Evolutionary conservation across 2,888 invertebrate species (phyloP).

Genomic region (Neria commutata): DNA sequence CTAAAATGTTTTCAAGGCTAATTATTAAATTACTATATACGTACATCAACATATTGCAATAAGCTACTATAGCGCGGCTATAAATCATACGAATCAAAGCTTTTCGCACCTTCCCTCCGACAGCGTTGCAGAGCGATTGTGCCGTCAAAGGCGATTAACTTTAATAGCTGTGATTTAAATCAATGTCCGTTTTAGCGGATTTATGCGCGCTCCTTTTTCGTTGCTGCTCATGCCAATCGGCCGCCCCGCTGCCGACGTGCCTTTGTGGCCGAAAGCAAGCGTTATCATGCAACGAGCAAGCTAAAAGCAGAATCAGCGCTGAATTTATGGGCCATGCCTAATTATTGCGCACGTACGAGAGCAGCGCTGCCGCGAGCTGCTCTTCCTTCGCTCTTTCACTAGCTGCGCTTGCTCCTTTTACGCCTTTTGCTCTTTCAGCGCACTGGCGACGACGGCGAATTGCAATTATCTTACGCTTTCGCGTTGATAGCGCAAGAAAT

Average conservation of each 20-base stretch:
- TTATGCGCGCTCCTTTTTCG: conserved; percentile 17
- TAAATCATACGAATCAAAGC: too few species aligned
- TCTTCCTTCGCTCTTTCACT: conserved; percentile 15
- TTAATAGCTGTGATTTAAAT: conserved; percentile 58
- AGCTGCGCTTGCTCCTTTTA: conserved; percentile 17
- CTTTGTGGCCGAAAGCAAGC: neutral
- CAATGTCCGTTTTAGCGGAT: conserved; percentile 46
- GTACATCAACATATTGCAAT: too few species aligned
- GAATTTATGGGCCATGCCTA: conserved; percentile 59
- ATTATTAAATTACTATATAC: too few species aligned
- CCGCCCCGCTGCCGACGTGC: neutral
- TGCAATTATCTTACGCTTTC: conserved; percentile 59
- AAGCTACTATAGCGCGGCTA: too few species aligned
- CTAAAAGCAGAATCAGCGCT: conserved; percentile 38
- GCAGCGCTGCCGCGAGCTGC: neutral
- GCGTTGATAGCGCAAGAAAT: conserved; percentile 29
- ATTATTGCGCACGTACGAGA: conserved; percentile 47
- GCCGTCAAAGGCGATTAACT: conserved; percentile 36
- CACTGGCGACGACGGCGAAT: conserved; percentile 37
- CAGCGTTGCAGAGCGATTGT: too few species aligned
- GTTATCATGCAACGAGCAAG: conserved; percentile 7
- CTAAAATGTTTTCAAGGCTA: too few species aligned
- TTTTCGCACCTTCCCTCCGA: too few species aligned
- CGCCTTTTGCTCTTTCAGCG: neutral
- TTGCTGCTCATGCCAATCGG: conserved; percentile 4